Evolutionary conservation across 2,888 invertebrate genomes (phyloP), one percentile per base, ranked within the genome.

Genomic region (Ephialtes manifestator): DNA sequence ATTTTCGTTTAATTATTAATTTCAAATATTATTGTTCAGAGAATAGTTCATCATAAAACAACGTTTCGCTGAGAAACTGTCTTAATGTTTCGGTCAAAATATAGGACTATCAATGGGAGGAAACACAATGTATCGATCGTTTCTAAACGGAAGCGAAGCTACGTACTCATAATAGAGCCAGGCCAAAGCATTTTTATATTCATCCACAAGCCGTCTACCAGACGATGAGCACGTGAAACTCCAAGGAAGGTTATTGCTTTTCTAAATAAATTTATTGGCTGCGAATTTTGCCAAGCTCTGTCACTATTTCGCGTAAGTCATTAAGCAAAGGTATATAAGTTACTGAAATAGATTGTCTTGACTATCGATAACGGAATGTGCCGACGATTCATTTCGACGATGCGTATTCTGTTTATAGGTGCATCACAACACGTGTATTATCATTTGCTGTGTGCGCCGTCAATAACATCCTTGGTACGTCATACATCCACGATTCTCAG

Each of bases 201-300:
- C 48, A 15, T 48, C 48, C 13, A 48, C 48, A 15, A 48, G 15
- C 15, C 10, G 15, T 48, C 4, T 48, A 5, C 48, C 48, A 2
- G 55, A 55, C 55, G 18, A 35, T 39, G 10, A 11, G 35, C 43
- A 20, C 7, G 18, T n/a, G 67, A 28, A 65, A 15, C 55, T 20
- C 35, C 28, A 20, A 18, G 55, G 51, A 77, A 55, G 78, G 70
- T 53, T 67, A 46, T 24, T 20, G 35, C 58, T 74, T 74, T 74
- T 18, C 15, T 74, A 31, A 81, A 81, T 74, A 74, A 81, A 81
- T 55, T 20, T 31, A 43, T 74, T 81, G 74, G 74, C 67, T 20
- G 8, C 55, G 11, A 43, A 18, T 8, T 67, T 68, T 55, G 80
- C 74, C 80, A 81, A 81, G 74, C 8, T 58, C 55, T 63, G 15